These are phyloP conservation scores for Arctia plantaginis DNA, from an alignment of 2,888 invertebrate species.

Conservation along the genomic window DNA sequence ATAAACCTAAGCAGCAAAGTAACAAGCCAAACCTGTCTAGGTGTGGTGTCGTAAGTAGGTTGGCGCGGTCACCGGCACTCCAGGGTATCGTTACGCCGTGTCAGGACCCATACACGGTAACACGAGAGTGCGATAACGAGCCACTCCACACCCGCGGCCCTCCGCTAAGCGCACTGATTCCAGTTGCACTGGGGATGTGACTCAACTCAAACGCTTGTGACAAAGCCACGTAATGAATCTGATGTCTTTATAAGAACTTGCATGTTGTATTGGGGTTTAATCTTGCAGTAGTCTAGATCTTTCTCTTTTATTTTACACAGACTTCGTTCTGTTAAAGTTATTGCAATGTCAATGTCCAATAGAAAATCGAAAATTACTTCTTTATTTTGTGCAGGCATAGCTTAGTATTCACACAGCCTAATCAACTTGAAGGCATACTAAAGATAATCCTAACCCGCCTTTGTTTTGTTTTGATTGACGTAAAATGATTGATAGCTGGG, in stretches of 20 bases:
- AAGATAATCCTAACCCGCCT: too few species aligned
- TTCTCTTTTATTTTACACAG: neutral
- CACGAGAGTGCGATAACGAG: constrained; percentile 63
- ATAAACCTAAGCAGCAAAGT: neutral
- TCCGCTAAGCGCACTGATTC: constrained; percentile 54
- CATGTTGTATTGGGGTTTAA: constrained; percentile 1
- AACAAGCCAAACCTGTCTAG: constrained; percentile 21
- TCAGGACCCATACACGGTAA: constrained; percentile 35
- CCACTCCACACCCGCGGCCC: constrained; percentile 58
- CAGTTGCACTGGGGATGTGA: constrained; percentile 29
- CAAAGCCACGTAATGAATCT: constrained; percentile 29
- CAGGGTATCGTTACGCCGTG: constrained; percentile 52
- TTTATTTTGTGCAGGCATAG: too few species aligned
- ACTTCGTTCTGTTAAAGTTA: too few species aligned
- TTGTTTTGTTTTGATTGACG: too few species aligned
- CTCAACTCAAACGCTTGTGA: constrained; percentile 31
- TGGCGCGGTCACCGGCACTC: constrained; percentile 46
- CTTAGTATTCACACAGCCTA: too few species aligned
- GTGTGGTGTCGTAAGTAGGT: constrained; percentile 44
- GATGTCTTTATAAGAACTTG: constrained; percentile 18
- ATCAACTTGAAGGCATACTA: too few species aligned
- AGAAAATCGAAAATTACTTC: too few species aligned
- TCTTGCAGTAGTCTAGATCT: neutral
- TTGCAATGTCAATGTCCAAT: too few species aligned
- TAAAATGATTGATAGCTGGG: too few species aligned